These are phyloP conservation scores for Odontophorus gujanensis DNA, from an alignment of 2,113 vertebrate genomes.

Conservation along the genomic window DNA sequence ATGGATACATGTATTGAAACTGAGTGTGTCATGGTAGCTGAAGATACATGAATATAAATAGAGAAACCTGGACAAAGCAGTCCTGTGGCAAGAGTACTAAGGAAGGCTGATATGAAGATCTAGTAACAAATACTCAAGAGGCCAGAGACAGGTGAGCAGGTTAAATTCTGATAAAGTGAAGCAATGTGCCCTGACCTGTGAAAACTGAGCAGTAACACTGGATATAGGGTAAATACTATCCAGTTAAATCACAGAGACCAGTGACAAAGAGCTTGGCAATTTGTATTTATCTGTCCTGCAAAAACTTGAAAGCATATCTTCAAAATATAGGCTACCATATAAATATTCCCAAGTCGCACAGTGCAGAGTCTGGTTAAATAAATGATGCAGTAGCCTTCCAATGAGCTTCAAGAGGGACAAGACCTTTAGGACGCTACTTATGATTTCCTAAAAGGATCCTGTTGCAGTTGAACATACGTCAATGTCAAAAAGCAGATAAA, in stretches of 20 bases:
- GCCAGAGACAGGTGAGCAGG: neutral
- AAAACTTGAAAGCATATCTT: neutral
- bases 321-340: neutral
- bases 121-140: neutral
- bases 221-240: neutral
- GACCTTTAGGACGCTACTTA: neutral
- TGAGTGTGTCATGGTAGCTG: neutral
- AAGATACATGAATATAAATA: neutral
- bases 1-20: neutral
- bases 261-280: neutral
- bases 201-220: neutral
- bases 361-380: neutral
- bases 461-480: neutral
- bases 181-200: neutral
- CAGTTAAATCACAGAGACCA: neutral
- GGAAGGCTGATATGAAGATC: neutral
- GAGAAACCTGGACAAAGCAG: neutral
- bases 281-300: neutral
- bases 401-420: neutral
- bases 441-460: neutral
- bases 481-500: neutral
- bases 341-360: neutral
- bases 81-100: fast-evolving
- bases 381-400: neutral
- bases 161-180: neutral